Base-by-base conservation (phyloP, 64 coral and sea anemone species). In the Stylophora pistillata region DNA sequence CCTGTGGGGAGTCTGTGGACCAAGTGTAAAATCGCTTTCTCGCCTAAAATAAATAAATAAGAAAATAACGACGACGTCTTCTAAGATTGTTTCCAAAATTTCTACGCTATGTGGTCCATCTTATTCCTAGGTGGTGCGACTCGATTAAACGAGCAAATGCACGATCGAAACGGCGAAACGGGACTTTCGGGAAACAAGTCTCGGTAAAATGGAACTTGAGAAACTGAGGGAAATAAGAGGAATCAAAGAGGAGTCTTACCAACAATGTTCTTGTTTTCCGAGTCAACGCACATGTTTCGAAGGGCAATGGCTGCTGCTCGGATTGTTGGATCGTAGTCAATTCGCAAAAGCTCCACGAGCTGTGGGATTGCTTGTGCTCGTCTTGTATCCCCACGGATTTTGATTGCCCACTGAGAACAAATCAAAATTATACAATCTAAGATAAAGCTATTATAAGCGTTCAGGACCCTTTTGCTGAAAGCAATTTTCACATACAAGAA, bases 311-410 rank as follows among this genome's bases (percentile, higher is more conserved):
- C 94, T 0, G 94, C 74, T 7, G 94, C 94, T 7, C 94, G 91
- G 62, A 93, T 96, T n/a, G 87, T 84, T 60, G 94, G 94, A 26
- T 96, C 94, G 58, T 96, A 96, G 60, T 96, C 94, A 28, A 89
- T 75, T 78, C 85, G 90, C 27, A 96, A 87, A 15, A 96, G 87
- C 28, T 60, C 82, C 30, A 96, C 89, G 25, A 96, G 73, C 25
- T 90, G 74, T n/a, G 74, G 94, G 15, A 96, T 93, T 17, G 85
- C 91, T 47, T 90, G 91, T 29, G 90, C 94, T 58, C 84, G 78
- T 90, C 94, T 93, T 34, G 91, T 87, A 37, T 96, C 94, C 31
- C 94, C 94, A 33, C 94, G 91, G 87, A 96, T 96, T 68, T 96
- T 96, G 74, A 96, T 96, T 25, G 94, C 91, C 94, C 94, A 96